These are phyloP conservation scores for Anguilla pacifica DNA, from an alignment of 2,797 vertebrate genomes.

Conservation along the genomic window DNA sequence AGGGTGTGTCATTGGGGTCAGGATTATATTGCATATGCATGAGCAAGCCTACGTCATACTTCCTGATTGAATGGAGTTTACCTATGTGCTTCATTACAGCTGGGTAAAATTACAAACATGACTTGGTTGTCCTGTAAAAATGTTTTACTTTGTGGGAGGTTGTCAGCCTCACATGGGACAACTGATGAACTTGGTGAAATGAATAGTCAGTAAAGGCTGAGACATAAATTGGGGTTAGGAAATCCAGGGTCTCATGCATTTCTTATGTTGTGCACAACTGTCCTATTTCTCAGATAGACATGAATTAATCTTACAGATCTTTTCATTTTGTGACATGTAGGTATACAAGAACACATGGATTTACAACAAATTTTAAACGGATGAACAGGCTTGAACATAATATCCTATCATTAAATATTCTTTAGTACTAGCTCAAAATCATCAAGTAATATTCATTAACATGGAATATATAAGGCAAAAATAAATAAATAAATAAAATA, in stretches of 20 bases:
- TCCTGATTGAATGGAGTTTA: not conserved
- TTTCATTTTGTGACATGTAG: not conserved
- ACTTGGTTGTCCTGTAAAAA: not conserved
- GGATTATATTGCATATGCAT: not conserved
- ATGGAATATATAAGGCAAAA: not conserved
- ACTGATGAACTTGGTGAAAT: not conserved
- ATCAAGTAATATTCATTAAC: not conserved
- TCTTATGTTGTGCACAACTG: not conserved
- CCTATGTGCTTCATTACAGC: not conserved
- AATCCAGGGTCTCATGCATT: not conserved
- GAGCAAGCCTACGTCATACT: not conserved
- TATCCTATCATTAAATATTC: not conserved
- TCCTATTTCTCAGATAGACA: conserved; percentile 9
- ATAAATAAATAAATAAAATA: too few species aligned
- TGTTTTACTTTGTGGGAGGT: not conserved
- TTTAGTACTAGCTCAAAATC: not conserved
- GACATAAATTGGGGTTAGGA: not conserved
- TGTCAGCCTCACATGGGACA: not conserved
- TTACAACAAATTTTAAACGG: not conserved
- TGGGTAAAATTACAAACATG: not conserved
- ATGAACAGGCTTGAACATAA: not conserved
- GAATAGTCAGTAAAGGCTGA: not conserved
- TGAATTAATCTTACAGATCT: not conserved
- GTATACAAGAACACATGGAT: not conserved
- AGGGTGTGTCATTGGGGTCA: not conserved